Base-by-base conservation (phyloP, 2,113 vertebrate genomes). In the Forbesichthys papilliferus region DNA sequence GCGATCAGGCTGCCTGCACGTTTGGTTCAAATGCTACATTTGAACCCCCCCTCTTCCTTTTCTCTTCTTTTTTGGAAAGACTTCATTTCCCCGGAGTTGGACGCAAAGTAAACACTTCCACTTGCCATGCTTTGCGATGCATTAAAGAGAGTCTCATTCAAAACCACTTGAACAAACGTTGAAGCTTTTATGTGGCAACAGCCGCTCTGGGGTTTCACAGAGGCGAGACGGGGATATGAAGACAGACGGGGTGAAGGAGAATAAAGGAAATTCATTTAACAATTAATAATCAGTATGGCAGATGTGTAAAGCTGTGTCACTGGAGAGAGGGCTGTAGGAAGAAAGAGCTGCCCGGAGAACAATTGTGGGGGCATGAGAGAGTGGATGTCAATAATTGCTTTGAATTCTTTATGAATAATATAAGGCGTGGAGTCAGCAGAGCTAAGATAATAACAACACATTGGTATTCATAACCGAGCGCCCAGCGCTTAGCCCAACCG, bases 341-440 rank as follows among this genome's bases (percentile, higher is more conserved):
- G 52, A 62, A 33, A 49, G 48, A 59, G 20, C 18, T 33, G 57
- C 13, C 53, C 75, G 54, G 51, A 47, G 57, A 59, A 36, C 20
- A 5, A 34, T 10, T 11, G 57, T 9, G 57, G 33, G 13, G 16
- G 57, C 62, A 66, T 61, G 42, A 46, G 67, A 51, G 27, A 63
- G 81, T 76, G 66, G 78, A 62, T 76, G 78, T 78, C 71, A 83
- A 72, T 85, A 73, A 79, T 69, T 78, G 69, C 46, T 76, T 74
- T 68, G 61, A 42, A 14, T 34, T 69, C 74, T 79, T 63, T 78
- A 76, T 82, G 78, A 88, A 86, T 86, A 81, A 81, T 79, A 73
- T 48, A 78, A 77, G 42, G 48, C 27, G 66, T 42, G 12, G 61
- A 77, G 75, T 77, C 72, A 75, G 73, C 60, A 69, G 66, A 79